phyloP scores from a whole-genome alignment of 2,113 vertebrate genomes.

The Oreotrochilus melanogaster region DNA sequence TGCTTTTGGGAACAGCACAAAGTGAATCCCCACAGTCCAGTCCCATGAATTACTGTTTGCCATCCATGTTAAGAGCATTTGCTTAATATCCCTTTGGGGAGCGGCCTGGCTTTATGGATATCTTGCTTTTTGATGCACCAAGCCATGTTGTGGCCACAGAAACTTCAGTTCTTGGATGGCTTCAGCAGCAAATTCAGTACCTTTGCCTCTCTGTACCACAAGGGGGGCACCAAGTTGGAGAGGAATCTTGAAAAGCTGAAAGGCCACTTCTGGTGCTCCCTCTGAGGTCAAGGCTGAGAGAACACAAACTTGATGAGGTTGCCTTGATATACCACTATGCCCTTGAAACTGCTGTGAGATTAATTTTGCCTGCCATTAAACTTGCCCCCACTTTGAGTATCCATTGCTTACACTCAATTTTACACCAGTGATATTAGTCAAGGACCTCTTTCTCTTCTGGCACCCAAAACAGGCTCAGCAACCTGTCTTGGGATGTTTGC shows the following conservation, averaged over 20 bases:
- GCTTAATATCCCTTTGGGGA: not conserved
- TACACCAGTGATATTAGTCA: not conserved
- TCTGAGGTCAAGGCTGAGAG: not conserved
- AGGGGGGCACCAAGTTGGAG: not conserved
- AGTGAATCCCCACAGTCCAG: not conserved
- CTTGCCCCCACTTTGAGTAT: not conserved
- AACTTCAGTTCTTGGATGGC: not conserved
- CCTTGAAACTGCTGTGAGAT: not conserved
- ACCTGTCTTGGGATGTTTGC: not conserved
- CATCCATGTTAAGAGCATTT: not conserved
- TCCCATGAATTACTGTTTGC: not conserved
- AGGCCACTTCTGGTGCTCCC: not conserved
- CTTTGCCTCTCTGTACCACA: not conserved
- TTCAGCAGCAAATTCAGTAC: not conserved
- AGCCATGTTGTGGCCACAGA: not conserved
- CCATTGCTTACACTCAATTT: not conserved
- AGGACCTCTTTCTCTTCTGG: not conserved
- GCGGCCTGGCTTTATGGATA: not conserved
- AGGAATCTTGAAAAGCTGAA: not conserved
- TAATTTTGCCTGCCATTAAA: not conserved
- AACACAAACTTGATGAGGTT: not conserved
- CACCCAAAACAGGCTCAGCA: not conserved
- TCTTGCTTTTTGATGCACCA: not conserved
- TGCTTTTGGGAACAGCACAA: not conserved
- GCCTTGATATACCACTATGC: not conserved